A percentile compares a stretch with the other conserved stretches of the same genome.
These are phyloP conservation scores for Prunella himalayana DNA, from an alignment of 2,113 vertebrate species.

Conservation along the genomic window DNA sequence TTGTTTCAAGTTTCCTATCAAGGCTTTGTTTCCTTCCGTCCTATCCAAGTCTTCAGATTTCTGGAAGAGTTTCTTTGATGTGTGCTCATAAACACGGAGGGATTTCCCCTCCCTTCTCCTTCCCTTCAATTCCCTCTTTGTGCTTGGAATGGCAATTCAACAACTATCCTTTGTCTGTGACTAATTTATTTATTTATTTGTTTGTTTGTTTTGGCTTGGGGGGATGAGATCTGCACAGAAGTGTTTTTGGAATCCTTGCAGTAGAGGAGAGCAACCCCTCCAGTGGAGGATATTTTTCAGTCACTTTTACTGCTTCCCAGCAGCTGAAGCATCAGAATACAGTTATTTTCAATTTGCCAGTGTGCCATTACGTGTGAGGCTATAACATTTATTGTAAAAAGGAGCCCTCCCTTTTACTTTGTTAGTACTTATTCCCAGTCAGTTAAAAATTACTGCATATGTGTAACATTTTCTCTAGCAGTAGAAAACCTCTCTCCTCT, in stretches of 20 bases:
- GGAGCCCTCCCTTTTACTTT: neutral
- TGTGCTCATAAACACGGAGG: neutral
- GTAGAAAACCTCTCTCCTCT: neutral
- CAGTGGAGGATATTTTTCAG: neutral
- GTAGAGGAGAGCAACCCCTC: neutral
- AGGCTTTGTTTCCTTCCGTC: constrained; percentile 1
- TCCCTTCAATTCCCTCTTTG: constrained; percentile 17
- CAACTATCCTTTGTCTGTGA: neutral
- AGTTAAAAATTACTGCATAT: neutral
- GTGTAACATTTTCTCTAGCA: neutral
- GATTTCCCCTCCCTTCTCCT: constrained; percentile 29
- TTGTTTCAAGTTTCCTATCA: constrained; percentile 49
- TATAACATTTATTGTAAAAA: neutral
- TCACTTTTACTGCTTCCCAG: neutral
- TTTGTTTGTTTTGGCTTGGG: neutral
- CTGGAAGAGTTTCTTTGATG: constrained; percentile 50
- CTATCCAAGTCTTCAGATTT: constrained; percentile 26
- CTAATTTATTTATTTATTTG: neutral
- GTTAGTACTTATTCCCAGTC: neutral
- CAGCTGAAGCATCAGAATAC: neutral
- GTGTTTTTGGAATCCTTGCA: neutral
- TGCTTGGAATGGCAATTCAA: constrained; percentile 32
- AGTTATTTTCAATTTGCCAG: neutral
- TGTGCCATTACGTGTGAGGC: neutral
- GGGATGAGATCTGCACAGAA: neutral